Evolutionary conservation across 2,113 vertebrate genomes (phyloP).

Genomic region (Microtus richardsoni): DNA sequence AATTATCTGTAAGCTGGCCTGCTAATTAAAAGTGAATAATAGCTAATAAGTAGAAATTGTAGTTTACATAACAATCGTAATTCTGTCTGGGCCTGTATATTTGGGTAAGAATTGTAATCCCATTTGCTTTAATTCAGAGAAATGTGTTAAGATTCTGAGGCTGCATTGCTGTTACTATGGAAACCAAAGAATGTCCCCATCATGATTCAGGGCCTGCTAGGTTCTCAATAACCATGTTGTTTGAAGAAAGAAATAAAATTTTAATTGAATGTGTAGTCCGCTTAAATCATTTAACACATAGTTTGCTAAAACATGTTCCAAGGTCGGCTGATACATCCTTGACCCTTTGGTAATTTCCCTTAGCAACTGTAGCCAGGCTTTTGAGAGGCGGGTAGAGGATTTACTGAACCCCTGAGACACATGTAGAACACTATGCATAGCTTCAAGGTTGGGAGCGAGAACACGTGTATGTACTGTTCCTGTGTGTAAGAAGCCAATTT

Average conservation of each 20-base stretch:
- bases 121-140: slow-evolving; percentile 29
- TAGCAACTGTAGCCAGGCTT: slow-evolving; percentile 1
- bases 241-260: slow-evolving; percentile 29
- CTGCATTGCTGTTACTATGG: slow-evolving; percentile 55
- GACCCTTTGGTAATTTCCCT: slow-evolving; percentile 16
- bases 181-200: slow-evolving; percentile 54
- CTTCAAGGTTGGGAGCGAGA: background rate
- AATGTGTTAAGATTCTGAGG: slow-evolving; percentile 8
- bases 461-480: background rate
- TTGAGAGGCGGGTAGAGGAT: slow-evolving; percentile 6
- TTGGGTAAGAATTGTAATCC: slow-evolving; percentile 40
- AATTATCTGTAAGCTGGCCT: background rate
- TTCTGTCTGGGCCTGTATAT: background rate
- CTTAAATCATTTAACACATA: slow-evolving; percentile 31
- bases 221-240: slow-evolving; percentile 11
- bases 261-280: slow-evolving; percentile 45
- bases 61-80: slow-evolving; percentile 29
- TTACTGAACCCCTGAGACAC: background rate
- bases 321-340: background rate
- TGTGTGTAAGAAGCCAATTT: background rate
- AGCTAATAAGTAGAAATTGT: slow-evolving; percentile 47
- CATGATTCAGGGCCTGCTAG: slow-evolving; percentile 3
- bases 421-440: background rate
- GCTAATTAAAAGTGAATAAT: slow-evolving; percentile 49
- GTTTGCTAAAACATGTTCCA: background rate